Evolutionary conservation across 2,113 vertebrate genomes (phyloP), one percentile per base, ranked within the genome.

Genomic region (Marcusenius ussheri): DNA sequence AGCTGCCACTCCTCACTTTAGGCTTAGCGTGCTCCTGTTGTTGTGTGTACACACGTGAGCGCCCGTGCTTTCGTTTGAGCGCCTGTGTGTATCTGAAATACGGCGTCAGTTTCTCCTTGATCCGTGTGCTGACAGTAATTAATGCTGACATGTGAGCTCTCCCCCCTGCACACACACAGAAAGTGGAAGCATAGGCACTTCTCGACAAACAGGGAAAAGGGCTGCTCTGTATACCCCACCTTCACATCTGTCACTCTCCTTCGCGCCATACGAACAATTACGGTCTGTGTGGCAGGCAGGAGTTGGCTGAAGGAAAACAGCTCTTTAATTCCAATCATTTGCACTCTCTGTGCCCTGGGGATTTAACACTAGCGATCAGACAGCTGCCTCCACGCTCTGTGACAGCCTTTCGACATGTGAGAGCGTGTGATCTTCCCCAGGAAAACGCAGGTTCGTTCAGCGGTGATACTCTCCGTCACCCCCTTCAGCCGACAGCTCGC

Each of bases 381-480:
- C 46, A 58, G 88, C 45, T 39, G 50, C 85, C n/a, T 70, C 88
- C 46, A 47, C 62, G 88, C 88, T 83, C 66, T 21, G 5, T 89
- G 88, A 89, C 88, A 89, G 70, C 51, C 83, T n/a, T 77, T 87
- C 50, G 35, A 77, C 53, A 49, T 19, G 19, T 5, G 5, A 19
- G 83, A 45, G 35, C 80, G 45, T 88, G 74, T 90, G 90, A 90
- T 89, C 88, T 87, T 49, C 89, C 35, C 5, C 42, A 42, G n/a
- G 80, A 85, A 87, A 46, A 58, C 53, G 51, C 83, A 58, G 91
- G 83, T 90, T 89, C 86, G 17, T 66, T 88, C 27, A 45, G 58
- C 39, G 83, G 51, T 88, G 88, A 89, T 88, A 91, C 83, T 89
- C 88, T 89, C 84, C 35, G 46, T 89, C 88, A 91, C 88, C 88